Evolutionary conservation across 2,888 invertebrate genomes (phyloP), one percentile per base, ranked within the genome.

Genomic region (Habroteleia sp.): DNA sequence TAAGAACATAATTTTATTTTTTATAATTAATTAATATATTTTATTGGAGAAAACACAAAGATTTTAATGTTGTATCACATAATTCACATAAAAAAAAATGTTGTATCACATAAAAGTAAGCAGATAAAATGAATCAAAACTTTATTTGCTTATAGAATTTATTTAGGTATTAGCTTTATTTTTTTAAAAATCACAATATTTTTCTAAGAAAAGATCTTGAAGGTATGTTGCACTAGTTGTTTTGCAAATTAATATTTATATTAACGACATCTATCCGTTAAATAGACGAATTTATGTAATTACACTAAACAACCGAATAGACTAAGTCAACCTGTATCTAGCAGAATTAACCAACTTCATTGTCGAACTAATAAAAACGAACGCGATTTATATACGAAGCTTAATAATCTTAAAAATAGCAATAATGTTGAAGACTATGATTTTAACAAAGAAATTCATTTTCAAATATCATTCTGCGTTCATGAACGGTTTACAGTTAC

Each of bases 241-340:
- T 33, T 14, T 35, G 16, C 3, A 35, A 35, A 35, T 11, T 5
- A 10, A 20, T 20, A 20, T 39, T 5, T 6, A 48, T 33, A 33
- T 11, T 11, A 20, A 7, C 17, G 46, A 14, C 29, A 16, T 37
- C 1, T 16, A 39, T 20, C 16, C 4, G 11, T 17, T 17, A 4
- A 20, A 20, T 4, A 3, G 20, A 2, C 2, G 20, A 20, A 3
- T 20, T 20, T 20, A 4, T 20, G 4, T 3, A 2, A 20, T 20
- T 20, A 4, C 20, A 29, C n/a, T n/a, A n/a, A n/a, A n/a, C n/a
- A 48, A 29, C 6, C 13, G 6, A 54, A 41, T 31, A 7, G n/a
- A n/a, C n/a, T n/a, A 54, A 20, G 13, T 20, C 27, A 73, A 74
- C 68, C 74, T 74, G 74, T 74, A 65, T 68, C 66, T 48, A 68